Evolutionary conservation across 2,113 vertebrate genomes (phyloP).

Genomic region (Muntiacus muntjak): DNA sequence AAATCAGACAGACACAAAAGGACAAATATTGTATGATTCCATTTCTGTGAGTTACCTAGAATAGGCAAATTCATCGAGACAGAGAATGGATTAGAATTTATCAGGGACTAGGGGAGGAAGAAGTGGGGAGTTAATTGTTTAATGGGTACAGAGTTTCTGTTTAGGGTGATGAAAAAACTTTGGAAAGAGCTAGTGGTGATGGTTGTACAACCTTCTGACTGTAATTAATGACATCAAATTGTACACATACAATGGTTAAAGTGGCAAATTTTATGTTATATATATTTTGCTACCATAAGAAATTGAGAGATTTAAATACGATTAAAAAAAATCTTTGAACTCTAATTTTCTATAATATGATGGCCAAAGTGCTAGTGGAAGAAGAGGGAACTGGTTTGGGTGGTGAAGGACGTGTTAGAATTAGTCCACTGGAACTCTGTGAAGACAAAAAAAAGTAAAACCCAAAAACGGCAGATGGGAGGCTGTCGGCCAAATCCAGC

Average conservation of each 20-base stretch:
- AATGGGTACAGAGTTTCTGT: background rate
- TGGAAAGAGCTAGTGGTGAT: background rate
- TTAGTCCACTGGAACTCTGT: background rate
- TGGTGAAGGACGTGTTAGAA: too few species aligned
- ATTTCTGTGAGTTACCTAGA: background rate
- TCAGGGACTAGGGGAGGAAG: background rate
- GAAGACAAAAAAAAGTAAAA: background rate
- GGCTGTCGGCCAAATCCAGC: background rate
- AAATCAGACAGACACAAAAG: background rate
- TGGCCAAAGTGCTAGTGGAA: background rate
- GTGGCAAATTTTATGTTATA: background rate
- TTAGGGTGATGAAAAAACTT: background rate
- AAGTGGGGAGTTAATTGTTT: background rate
- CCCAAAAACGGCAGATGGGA: background rate
- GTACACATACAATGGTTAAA: background rate
- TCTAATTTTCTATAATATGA: background rate
- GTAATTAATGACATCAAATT: background rate
- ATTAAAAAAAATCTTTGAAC: background rate
- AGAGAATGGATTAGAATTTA: background rate
- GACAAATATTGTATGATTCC: background rate
- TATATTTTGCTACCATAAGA: background rate
- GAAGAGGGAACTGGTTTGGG: background rate
- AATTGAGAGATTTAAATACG: background rate
- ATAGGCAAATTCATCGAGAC: background rate
- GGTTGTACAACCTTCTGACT: background rate